phyloP scores from a whole-genome alignment of 2,113 vertebrate species.

The Cromileptes altivelis region DNA sequence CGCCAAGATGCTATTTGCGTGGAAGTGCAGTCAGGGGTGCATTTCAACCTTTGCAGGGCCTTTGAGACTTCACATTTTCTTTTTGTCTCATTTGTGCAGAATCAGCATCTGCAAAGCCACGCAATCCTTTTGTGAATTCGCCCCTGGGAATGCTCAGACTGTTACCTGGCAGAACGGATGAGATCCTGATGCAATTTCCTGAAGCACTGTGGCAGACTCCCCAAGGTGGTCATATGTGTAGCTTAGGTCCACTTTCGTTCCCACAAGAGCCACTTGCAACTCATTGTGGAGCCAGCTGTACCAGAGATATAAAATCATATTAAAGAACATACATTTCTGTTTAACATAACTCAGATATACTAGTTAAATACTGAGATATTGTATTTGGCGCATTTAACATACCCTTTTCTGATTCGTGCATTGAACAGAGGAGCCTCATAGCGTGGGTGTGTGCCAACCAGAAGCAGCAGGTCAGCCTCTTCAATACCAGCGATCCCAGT shows the following conservation, averaged over 20 bases:
- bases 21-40: no score
- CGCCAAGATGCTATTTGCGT: no score
- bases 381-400: slow-evolving; percentile 48
- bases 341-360: neutral
- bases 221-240: slow-evolving; percentile 92
- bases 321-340: neutral
- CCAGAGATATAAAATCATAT: slow-evolving; percentile 2
- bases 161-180: slow-evolving; percentile 89
- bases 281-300: slow-evolving; percentile 95
- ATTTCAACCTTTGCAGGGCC: no score
- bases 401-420: slow-evolving; percentile 92
- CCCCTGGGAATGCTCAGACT: neutral
- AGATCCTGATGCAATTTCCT: slow-evolving; percentile 88
- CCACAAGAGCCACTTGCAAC: slow-evolving; percentile 89
- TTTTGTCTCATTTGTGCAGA: no score
- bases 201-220: slow-evolving; percentile 88
- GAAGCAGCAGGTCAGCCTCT: slow-evolving; percentile 90
- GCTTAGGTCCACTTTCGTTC: slow-evolving; percentile 89
- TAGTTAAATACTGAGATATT: neutral
- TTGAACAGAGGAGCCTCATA: slow-evolving; percentile 94
- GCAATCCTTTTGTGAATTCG: no score
- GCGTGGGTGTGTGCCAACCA: slow-evolving; percentile 92
- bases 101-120: no score
- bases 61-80: no score
- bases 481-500: slow-evolving; percentile 91